A percentile compares a stretch with the other conserved stretches of the same genome.
Conservation (phyloP, 2,113 vertebrate species). For the Telmatochromis brachygnathus region DNA sequence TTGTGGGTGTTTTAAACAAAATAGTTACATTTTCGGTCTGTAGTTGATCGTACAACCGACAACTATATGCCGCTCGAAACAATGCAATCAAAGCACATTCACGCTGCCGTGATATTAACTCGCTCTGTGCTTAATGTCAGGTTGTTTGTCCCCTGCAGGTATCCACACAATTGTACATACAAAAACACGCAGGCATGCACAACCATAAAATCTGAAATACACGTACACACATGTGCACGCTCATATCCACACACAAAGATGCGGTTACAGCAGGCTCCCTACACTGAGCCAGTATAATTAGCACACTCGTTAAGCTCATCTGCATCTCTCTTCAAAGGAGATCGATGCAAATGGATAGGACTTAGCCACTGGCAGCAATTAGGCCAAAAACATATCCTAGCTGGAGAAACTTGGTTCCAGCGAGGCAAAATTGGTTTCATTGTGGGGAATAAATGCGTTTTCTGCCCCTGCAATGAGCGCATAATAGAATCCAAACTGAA, state of each 20-base stretch:
- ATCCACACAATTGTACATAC: neutral
- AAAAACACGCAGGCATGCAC: neutral
- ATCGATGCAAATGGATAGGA: constrained; percentile 71
- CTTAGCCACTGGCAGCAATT: constrained; percentile 68
- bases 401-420: constrained; percentile 20
- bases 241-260: neutral
- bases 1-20: neutral
- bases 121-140: neutral
- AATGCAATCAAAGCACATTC: neutral
- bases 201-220: neutral
- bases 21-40: neutral
- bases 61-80: neutral
- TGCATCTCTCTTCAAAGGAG: constrained; percentile 72
- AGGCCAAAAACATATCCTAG: constrained; percentile 39
- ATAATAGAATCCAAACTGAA: neutral
- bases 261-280: constrained; percentile 41
- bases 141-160: neutral
- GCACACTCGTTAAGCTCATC: constrained; percentile 72
- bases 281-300: constrained; percentile 59
- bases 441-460: constrained; percentile 5
- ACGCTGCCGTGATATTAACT: neutral
- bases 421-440: constrained; percentile 25
- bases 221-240: neutral
- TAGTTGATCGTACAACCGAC: neutral
- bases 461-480: neutral